These are phyloP conservation scores for Pygocentrus nattereri DNA, from an alignment of 2,797 vertebrate species.

Conservation along the genomic window DNA sequence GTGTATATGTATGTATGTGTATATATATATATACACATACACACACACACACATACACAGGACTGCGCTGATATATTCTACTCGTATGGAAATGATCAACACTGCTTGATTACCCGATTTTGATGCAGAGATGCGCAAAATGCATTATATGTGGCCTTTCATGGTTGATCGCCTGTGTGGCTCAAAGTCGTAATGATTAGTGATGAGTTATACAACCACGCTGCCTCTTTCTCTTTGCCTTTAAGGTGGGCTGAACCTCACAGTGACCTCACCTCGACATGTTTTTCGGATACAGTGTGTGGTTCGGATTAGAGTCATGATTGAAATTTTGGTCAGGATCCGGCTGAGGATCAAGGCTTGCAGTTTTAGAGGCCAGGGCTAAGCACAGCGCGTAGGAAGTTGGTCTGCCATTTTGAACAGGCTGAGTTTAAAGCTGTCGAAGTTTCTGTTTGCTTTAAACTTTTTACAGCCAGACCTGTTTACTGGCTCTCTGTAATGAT, in stretches of 20 bases:
- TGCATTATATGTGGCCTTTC: too few species aligned
- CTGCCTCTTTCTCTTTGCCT: not conserved
- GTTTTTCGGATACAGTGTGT: not conserved
- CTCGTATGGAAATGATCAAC: too few species aligned
- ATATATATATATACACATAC: too few species aligned
- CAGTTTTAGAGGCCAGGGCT: conserved; percentile 17
- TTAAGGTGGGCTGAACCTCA: not conserved
- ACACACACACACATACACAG: too few species aligned
- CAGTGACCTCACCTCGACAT: not conserved
- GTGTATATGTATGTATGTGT: too few species aligned
- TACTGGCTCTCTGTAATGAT: conserved; percentile 25
- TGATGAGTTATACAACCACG: not conserved
- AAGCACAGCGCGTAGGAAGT: conserved; percentile 8
- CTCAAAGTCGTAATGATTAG: not conserved
- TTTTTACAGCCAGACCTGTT: too few species aligned
- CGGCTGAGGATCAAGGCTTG: conserved; percentile 8
- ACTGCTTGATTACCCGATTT: too few species aligned
- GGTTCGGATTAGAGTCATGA: not conserved
- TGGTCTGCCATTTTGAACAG: conserved; percentile 10
- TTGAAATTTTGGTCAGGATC: conserved; percentile 12
- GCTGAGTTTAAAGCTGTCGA: conserved; percentile 6
- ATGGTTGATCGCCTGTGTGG: too few species aligned
- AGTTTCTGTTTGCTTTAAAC: too few species aligned
- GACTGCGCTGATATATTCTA: too few species aligned
- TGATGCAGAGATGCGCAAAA: too few species aligned